A percentile compares a stretch with the other conserved stretches of the same genome.
These are phyloP conservation scores for Araneus ventricosus DNA, from an alignment of 1,140 invertebrate genomes.

Conservation along the genomic window DNA sequence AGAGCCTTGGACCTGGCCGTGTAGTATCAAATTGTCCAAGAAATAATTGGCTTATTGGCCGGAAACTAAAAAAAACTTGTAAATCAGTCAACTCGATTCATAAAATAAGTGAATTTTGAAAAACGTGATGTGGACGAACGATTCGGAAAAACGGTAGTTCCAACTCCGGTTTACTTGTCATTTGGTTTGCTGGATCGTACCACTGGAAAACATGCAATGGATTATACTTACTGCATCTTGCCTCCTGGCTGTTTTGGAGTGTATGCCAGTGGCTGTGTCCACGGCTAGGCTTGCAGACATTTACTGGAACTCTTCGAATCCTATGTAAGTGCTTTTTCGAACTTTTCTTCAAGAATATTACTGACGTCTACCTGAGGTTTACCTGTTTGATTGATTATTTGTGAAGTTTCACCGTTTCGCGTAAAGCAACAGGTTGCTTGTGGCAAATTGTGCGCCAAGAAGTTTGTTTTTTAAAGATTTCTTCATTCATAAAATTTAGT, in stretches of 20 bases:
- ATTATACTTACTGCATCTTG: conserved; percentile 64
- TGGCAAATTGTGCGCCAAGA: not conserved
- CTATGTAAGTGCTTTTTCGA: conserved; percentile 79
- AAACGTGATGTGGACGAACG: conserved; percentile 55
- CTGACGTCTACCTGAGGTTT: not conserved
- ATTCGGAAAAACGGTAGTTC: conserved; percentile 36
- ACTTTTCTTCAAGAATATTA: too few relatives aligned
- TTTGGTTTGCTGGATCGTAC: conserved; percentile 30
- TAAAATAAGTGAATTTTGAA: not conserved
- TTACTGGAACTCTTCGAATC: conserved; percentile 84
- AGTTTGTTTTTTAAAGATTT: not conserved
- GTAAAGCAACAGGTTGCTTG: not conserved
- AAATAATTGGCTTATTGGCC: not conserved
- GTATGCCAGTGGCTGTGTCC: conserved; percentile 54
- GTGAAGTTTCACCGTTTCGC: too few relatives aligned
- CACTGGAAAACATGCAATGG: conserved; percentile 72
- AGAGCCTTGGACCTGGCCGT: not conserved
- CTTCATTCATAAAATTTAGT: not conserved
- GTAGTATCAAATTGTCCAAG: not conserved
- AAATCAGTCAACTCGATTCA: not conserved
- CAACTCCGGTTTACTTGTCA: not conserved
- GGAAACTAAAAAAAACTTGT: not conserved
- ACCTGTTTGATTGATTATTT: not conserved
- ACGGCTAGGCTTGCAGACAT: conserved; percentile 81
- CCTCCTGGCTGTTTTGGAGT: conserved; percentile 58